Percentiles rank a stretch among this genome's conserved stretches.
Evolutionary conservation across 1,140 invertebrate species (phyloP).

Genomic region (Micrasema minimum): DNA sequence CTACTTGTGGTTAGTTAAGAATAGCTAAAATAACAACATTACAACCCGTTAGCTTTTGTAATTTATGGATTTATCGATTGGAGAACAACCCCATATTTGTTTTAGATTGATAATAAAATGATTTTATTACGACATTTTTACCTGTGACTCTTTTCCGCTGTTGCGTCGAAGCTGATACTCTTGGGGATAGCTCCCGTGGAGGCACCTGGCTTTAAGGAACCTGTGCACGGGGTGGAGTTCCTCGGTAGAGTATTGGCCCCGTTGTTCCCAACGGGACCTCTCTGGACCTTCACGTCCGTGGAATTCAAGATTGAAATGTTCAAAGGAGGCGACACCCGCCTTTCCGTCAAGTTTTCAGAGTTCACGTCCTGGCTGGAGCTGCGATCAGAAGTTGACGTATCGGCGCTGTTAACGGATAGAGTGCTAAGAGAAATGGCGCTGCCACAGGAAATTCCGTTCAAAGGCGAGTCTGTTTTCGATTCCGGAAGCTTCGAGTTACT

Average conservation of each 20-base stretch:
- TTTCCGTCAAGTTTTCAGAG: constrained; percentile 64
- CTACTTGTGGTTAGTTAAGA: too few species aligned
- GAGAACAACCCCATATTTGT: too few species aligned
- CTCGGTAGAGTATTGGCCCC: constrained; percentile 46
- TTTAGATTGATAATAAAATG: too few species aligned
- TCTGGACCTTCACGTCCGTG: constrained; percentile 53
- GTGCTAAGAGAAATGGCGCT: constrained; percentile 63
- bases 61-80: too few species aligned
- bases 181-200: constrained; percentile 89
- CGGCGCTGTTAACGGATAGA: constrained; percentile 62
- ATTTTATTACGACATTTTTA: too few species aligned
- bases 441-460: constrained; percentile 43
- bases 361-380: constrained; percentile 65
- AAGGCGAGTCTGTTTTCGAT: constrained; percentile 31
- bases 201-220: constrained; percentile 65
- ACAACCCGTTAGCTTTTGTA: too few species aligned
- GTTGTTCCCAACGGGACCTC: constrained; percentile 55
- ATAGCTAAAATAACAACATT: too few species aligned
- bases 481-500: constrained; percentile 1
- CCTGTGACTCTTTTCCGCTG: constrained; percentile 83
- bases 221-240: constrained; percentile 46
- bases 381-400: constrained; percentile 61
- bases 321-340: constrained; percentile 60
- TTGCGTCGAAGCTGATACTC: constrained; percentile 92
- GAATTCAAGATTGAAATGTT: constrained; percentile 23